phyloP scores from a whole-genome alignment of 1,140 invertebrate species.

The Kradibia gibbosae region DNA sequence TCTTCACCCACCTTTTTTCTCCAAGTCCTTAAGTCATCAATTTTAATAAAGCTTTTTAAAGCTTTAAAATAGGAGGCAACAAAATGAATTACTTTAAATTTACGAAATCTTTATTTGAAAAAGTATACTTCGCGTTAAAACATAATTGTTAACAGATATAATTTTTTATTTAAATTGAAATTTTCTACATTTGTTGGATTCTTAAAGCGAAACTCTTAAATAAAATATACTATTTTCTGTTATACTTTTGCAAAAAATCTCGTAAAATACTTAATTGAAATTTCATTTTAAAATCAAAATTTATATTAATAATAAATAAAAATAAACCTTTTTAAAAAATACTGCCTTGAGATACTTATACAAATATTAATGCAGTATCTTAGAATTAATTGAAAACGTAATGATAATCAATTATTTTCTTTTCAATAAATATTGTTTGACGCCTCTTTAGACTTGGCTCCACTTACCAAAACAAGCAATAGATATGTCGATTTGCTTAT shows the following conservation, averaged over 20 bases:
- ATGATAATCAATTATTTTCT: not conserved
- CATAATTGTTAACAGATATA: not conserved
- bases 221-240: not conserved
- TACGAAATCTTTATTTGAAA: conserved; percentile 33
- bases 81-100: conserved; percentile 41
- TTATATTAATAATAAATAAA: conserved; percentile 39
- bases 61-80: conserved; percentile 48
- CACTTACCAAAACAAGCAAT: conserved; percentile 68
- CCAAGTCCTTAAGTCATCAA: conserved; percentile 54
- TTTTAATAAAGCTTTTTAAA: conserved; percentile 44
- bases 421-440: conserved; percentile 37
- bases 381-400: conserved; percentile 27
- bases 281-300: conserved; percentile 24
- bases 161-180: not conserved
- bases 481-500: conserved; percentile 61
- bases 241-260: conserved; percentile 46
- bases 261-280: conserved; percentile 20
- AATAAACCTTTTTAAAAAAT: conserved; percentile 38
- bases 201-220: not conserved
- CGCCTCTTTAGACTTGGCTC: conserved; percentile 24
- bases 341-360: conserved; percentile 13
- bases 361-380: conserved; percentile 34
- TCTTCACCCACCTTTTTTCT: conserved; percentile 70
- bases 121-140: conserved; percentile 34
- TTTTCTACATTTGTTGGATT: not conserved